Evolutionary conservation across 2,113 vertebrate species (phyloP).

Genomic region (Saguinus imperator): DNA sequence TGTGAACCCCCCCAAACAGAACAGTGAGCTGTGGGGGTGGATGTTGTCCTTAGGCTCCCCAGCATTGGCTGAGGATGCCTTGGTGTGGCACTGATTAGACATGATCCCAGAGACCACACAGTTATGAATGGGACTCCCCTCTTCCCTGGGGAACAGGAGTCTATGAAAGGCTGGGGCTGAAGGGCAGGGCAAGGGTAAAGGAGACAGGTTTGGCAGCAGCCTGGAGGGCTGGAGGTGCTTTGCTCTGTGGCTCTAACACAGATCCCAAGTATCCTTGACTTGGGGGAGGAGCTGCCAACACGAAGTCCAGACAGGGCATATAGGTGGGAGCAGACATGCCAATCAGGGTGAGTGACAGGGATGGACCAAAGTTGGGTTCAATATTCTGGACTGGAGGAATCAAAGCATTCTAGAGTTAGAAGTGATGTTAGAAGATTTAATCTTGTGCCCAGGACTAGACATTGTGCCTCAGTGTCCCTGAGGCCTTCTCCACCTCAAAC

Average conservation of each 20-base stretch:
- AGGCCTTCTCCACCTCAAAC: neutral
- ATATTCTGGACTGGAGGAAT: neutral
- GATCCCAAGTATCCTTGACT: neutral
- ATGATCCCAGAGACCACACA: neutral
- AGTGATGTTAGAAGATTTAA: neutral
- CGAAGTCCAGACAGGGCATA: neutral
- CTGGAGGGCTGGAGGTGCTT: neutral
- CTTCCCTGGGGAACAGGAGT: neutral
- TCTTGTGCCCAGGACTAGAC: neutral
- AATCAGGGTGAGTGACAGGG: neutral
- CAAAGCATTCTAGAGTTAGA: neutral
- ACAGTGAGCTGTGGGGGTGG: neutral
- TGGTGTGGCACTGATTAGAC: neutral
- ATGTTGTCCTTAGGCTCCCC: no score
- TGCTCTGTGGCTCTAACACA: neutral
- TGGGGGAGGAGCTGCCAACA: neutral
- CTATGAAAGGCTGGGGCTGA: neutral
- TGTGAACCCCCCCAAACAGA: neutral
- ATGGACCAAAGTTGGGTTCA: neutral
- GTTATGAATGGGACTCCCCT: neutral
- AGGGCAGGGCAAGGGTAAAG: neutral
- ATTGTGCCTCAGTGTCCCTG: neutral
- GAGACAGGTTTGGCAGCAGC: neutral
- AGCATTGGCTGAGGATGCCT: neutral
- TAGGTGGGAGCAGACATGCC: neutral